Evolutionary conservation across 2,113 vertebrate species (phyloP), one percentile per base, ranked within the genome.

Genomic region (Oriolus oriolus): DNA sequence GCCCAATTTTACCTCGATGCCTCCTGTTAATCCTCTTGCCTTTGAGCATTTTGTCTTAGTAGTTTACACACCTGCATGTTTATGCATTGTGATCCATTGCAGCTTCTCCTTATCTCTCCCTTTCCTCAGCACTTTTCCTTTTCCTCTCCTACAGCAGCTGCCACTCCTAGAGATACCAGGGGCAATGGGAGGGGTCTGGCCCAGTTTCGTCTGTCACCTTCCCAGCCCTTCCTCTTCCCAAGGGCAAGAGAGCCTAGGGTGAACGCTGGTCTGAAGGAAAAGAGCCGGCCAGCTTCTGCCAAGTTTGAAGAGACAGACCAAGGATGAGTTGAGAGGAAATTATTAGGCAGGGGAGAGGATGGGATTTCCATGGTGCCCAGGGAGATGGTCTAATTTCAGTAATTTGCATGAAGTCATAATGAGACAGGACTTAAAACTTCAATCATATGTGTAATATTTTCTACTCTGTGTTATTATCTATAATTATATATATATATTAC

Each of bases 291-390:
- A 75, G 18, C 93, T 84, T 95, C 77, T 88, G 86, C 81, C 56
- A 85, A 78, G 97, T 98, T 97, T 95, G 98, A 95, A 90, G 90
- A 83, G 75, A 37, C 56, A 97, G 98, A 94, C 61, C 75, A 84
- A 93, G 96, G 49, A 26, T 89, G 95, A 97, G 94, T 95, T 88
- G 27, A 87, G 95, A 97, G 90, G 94, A 98, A 97, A 98, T 98
- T 97, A 97, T 97, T 95, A 37, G 66, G 83, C 24, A n/a, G 87
- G 70, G 64, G 77, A 94, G 92, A 89, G 89, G 95, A 91, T 83
- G 56, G 88, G 88, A 87, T 95, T 93, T 91, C 95, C 79, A 78
- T 87, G 88, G 76, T 95, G 65, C 81, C 61, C 83, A 73, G 42
- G 47, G 95, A 96, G 97, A 97, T 96, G 76, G 91, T 94, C 74